phyloP scores from a whole-genome alignment of 2,797 vertebrate genomes.

The Tenualosa thibaudeaui region DNA sequence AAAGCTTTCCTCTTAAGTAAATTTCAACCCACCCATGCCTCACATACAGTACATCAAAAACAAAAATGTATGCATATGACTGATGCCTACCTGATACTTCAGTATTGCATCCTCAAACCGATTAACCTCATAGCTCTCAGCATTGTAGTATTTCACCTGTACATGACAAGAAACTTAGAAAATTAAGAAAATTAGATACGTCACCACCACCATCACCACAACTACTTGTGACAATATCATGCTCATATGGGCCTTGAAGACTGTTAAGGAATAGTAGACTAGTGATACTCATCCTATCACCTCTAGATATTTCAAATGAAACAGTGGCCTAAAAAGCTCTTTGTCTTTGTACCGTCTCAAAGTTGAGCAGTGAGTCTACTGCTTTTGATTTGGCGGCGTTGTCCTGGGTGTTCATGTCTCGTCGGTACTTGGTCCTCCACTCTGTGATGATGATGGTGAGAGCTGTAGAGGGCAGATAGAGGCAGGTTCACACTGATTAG shows the following conservation, averaged over 20 bases:
- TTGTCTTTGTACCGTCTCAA: conserved; percentile 84
- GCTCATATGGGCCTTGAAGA: background rate
- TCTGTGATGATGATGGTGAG: conserved; percentile 93
- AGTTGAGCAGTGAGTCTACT: conserved; percentile 94
- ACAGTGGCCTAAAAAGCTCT: background rate
- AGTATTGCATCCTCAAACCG: conserved; percentile 87
- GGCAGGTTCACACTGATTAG: too few species aligned
- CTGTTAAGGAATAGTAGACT: background rate
- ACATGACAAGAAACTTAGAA: background rate
- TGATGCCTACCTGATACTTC: conserved; percentile 86
- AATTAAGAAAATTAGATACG: background rate
- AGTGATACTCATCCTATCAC: background rate
- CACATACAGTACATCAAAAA: background rate
- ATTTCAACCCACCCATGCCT: background rate
- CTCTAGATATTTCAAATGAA: background rate
- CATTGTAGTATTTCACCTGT: conserved; percentile 98
- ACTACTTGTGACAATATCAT: background rate
- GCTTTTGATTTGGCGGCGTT: conserved; percentile 87
- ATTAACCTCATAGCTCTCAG: conserved; percentile 86
- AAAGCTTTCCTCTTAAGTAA: background rate
- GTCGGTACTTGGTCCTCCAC: conserved; percentile 94
- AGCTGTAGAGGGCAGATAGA: conserved; percentile 63
- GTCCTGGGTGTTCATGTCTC: conserved; percentile 90
- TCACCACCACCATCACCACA: background rate
- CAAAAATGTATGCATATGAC: background rate